A percentile compares a stretch with the other conserved stretches of the same genome.
Conservation (phyloP, 53 echinoderm and acorn worm species). For the Henricia sp. region DNA sequence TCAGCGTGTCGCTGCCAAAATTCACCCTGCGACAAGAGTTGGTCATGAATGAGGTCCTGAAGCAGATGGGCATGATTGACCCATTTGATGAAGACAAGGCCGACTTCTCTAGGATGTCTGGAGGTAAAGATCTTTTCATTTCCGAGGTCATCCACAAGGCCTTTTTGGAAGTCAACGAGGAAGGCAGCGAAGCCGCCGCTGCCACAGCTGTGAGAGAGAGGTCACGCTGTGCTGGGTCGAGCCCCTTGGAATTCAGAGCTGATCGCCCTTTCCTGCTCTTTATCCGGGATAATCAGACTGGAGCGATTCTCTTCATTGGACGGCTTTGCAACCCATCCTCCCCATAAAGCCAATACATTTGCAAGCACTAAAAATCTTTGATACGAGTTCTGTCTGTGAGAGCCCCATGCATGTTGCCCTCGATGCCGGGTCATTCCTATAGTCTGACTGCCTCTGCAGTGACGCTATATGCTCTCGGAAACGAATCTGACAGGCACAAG, state of each 20-base stretch:
- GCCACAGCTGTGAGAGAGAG: constrained; percentile 66
- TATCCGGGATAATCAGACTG: constrained; percentile 59
- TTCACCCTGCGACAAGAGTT: constrained; percentile 51
- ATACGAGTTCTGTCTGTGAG: not conserved
- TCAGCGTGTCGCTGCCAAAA: constrained; percentile 27
- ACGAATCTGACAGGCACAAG: too few species aligned
- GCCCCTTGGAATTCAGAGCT: constrained; percentile 54
- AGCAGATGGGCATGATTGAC: constrained; percentile 62
- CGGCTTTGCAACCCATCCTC: constrained; percentile 32
- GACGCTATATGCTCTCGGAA: not conserved
- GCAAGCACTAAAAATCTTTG: not conserved
- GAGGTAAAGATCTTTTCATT: constrained; percentile 51
- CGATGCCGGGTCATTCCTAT: not conserved
- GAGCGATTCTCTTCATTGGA: constrained; percentile 71
- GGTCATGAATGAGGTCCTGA: constrained; percentile 53
- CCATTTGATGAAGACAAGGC: constrained; percentile 54
- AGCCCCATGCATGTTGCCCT: not conserved
- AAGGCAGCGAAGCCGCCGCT: constrained; percentile 74
- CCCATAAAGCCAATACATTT: not conserved
- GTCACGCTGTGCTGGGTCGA: not conserved
- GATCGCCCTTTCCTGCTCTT: constrained; percentile 75
- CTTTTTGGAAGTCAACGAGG: constrained; percentile 72
- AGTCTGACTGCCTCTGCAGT: not conserved
- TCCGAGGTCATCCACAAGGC: constrained; percentile 67
- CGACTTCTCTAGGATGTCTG: constrained; percentile 63